A percentile compares a stretch with the other conserved stretches of the same genome.
Conservation (phyloP, 1,140 invertebrate species). For the Andrena cerasifolii region DNA sequence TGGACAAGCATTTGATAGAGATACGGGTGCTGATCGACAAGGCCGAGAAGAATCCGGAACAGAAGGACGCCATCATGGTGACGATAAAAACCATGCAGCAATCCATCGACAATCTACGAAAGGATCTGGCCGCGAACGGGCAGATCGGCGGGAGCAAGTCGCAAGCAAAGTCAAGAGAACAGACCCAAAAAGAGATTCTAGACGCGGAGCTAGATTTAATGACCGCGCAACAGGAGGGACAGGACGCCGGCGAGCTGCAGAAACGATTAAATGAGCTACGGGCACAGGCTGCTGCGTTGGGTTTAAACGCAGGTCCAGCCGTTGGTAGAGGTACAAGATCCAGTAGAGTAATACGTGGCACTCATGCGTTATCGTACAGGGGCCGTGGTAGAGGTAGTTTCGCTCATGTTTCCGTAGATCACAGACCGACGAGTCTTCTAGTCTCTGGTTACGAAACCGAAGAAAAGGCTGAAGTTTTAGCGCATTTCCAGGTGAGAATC, state of each 20-base stretch:
- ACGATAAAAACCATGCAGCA: constrained; percentile 90
- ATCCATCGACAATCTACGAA: constrained; percentile 89
- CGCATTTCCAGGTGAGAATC: constrained; percentile 87
- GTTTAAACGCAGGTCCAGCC: constrained; percentile 70
- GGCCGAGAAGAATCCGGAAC: constrained; percentile 88
- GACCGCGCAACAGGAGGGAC: constrained; percentile 90
- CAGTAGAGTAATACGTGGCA: constrained; percentile 71
- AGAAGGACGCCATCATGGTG: constrained; percentile 86
- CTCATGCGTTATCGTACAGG: constrained; percentile 72
- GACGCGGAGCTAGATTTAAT: constrained; percentile 95
- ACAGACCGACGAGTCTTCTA: constrained; percentile 90
- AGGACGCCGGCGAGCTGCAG: constrained; percentile 88
- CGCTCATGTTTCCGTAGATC: constrained; percentile 88
- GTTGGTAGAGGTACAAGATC: constrained; percentile 66
- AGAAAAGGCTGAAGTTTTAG: constrained; percentile 87
- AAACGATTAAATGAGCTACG: constrained; percentile 88
- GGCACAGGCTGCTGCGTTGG: constrained; percentile 83
- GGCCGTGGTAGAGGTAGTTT: constrained; percentile 78
- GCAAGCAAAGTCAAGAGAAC: constrained; percentile 83
- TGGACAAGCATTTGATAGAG: constrained; percentile 90
- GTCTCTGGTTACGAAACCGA: constrained; percentile 90
- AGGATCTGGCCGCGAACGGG: constrained; percentile 84
- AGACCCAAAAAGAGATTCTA: constrained; percentile 91
- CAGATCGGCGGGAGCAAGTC: constrained; percentile 65
- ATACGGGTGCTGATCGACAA: constrained; percentile 89